Base-by-base conservation (phyloP, 1,140 invertebrate genomes). In the Plodia interpunctella region DNA sequence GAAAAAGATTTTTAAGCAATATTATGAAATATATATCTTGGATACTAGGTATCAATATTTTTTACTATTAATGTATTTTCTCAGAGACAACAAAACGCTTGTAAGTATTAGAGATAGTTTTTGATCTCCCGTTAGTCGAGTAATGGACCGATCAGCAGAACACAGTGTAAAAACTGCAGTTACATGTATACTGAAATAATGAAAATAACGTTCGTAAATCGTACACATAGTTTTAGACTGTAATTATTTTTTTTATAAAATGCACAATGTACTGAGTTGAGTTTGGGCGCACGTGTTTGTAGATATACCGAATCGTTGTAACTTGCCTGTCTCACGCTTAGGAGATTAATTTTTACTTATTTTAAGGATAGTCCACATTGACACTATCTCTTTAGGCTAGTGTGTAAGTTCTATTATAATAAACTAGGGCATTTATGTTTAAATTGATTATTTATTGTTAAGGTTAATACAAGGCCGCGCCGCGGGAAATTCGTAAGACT, bases 81-180 rank as follows among this genome's bases (percentile, higher is more conserved):
- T 44, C 38, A 44, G 38, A 44, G 38, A 44, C 15, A 32, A 4
- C 30, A 44, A 44, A 51, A 25, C 20, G 74, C 62, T 71, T 73
- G 61, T 84, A 83, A 78, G 76, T 68, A 74, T 78, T 87, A 87
- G 76, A 49, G 65, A 75, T 85, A 87, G 77, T 78, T 72, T 76
- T 65, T 87, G 84, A 87, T 87, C 84, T 84, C 78, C 76, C 71
- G 69, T 71, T 76, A 78, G 72, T 71, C 66, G 69, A 70, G 68
- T 72, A 68, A 63, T 67, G 71, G 68, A 72, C 67, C 57, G 72
- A 72, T 76, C 69, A 71, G 69, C 68, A 69, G 59, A 71, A 32
- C 10, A 44, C 13, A 44, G 9, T 32, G 30, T 32, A 32, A 10
- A 10, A 10, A 32, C 6, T 32, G 6, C 6, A 10, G 30, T 10